Conservation (phyloP, 2,113 vertebrate species). For the Symphodus melops region DNA sequence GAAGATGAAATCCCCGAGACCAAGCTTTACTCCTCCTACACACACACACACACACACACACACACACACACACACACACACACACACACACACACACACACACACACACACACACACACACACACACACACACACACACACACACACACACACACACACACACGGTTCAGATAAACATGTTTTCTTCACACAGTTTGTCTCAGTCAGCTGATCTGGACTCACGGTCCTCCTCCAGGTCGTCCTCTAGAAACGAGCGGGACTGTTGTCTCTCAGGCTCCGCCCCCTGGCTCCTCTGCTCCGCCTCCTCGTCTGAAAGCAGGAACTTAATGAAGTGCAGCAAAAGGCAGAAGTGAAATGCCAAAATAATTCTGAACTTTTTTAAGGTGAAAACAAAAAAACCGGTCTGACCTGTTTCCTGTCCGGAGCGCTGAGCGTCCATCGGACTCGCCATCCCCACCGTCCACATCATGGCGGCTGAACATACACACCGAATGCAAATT, state of each 20-base stretch:
- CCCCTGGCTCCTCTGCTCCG: constrained; percentile 70
- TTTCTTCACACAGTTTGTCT: neutral
- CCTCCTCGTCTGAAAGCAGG: constrained; percentile 81
- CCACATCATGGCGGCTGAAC: constrained; percentile 96
- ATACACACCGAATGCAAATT: neutral
- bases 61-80: too few relatives aligned
- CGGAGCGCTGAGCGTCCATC: constrained; percentile 9
- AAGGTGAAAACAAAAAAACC: too few relatives aligned
- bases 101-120: too few relatives aligned
- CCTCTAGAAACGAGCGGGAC: constrained; percentile 67
- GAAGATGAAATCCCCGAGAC: constrained; percentile 99
- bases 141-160: too few relatives aligned
- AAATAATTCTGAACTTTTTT: too few relatives aligned
- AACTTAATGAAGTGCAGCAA: too few relatives aligned
- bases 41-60: neutral
- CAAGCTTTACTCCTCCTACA: constrained; percentile 94
- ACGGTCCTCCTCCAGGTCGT: constrained; percentile 94
- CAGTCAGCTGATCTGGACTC: constrained; percentile 69
- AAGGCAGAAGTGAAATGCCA: too few relatives aligned
- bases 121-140: too few relatives aligned
- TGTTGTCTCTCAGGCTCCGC: constrained; percentile 65
- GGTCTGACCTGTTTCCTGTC: constrained; percentile 39
- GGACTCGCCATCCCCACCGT: constrained; percentile 93
- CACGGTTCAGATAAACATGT: too few relatives aligned
- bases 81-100: too few relatives aligned